Evolutionary conservation across 2,113 vertebrate species (phyloP), one percentile per base, ranked within the genome.

Genomic region (Leucopsar rothschildi): DNA sequence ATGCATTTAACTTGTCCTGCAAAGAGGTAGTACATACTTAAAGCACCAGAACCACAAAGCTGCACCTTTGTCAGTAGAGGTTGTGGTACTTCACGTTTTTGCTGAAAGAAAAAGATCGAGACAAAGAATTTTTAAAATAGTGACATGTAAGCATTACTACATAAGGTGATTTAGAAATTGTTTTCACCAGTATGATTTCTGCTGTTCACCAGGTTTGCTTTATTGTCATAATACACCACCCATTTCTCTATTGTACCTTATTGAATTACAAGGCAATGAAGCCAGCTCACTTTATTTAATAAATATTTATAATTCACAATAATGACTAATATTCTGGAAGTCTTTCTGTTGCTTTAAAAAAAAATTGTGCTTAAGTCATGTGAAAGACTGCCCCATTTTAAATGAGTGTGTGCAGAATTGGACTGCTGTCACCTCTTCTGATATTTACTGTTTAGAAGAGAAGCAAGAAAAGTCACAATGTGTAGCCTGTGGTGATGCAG

Each of bases 141-240:
- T 56, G 18, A 7, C 18, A 13, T 23, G 8, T 60, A 37, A 72
- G 44, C 1, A 0, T 60, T 72, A 49, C 21, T 81, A 3, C 6
- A 2, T 57, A 37, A 73, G 10, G 16, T 44, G 56, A 33, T 68
- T 29, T 68, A 31, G 29, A 65, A 57, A 40, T 81, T 68, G 3
- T 18, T 88, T 92, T 86, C 3, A 6, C 33, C 11, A 7, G 4
- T 60, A 16, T 55, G 0, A 0, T 79, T 85, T 64, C 47, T 90
- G 27, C 56, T 82, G 0, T 66, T 89, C 21, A 63, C 23, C 23
- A 37, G 9, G 17, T 39, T 91, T 85, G 52, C 88, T 27, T 76
- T 60, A 24, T 47, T 88, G 57, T n/a, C 1, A 0, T 56, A 14
- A 57, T 39, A 37, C 12, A 33, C 16, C 3, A 0, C 25, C 6